Conservation (phyloP, 2,113 vertebrate species). For the Bos indicus region DNA sequence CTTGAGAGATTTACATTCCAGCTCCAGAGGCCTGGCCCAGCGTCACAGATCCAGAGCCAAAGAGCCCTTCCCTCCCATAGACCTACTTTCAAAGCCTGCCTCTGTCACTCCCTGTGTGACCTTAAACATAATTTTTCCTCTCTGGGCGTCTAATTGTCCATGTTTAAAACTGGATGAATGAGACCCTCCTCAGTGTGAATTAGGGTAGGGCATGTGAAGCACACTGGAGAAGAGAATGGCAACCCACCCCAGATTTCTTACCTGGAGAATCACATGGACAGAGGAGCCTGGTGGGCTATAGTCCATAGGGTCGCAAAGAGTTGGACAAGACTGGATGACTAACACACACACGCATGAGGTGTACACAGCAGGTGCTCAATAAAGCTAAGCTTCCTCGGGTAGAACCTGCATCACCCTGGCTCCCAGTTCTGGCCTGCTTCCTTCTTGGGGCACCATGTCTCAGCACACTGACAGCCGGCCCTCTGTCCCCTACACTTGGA, state of each 20-base stretch:
- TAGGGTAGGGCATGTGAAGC: not conserved
- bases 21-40: not conserved
- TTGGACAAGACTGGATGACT: not conserved
- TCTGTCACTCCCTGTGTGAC: not conserved
- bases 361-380: not conserved
- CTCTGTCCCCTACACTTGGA: accelerated
- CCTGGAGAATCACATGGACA: too few species aligned
- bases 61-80: not conserved
- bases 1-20: not conserved
- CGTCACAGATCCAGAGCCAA: not conserved
- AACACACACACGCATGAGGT: not conserved
- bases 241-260: too few species aligned
- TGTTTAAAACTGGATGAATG: not conserved
- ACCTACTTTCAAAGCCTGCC: not conserved
- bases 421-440: not conserved
- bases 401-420: too few species aligned
- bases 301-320: not conserved
- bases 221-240: not conserved
- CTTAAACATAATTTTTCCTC: not conserved
- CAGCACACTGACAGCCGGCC: not conserved
- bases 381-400: not conserved
- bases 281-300: too few species aligned
- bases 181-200: not conserved
- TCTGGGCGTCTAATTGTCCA: not conserved
- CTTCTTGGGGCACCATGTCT: not conserved